Percentiles rank a stretch among this genome's conserved stretches.
Conservation (phyloP, 2,888 invertebrate genomes). For the Empis stercorea region DNA sequence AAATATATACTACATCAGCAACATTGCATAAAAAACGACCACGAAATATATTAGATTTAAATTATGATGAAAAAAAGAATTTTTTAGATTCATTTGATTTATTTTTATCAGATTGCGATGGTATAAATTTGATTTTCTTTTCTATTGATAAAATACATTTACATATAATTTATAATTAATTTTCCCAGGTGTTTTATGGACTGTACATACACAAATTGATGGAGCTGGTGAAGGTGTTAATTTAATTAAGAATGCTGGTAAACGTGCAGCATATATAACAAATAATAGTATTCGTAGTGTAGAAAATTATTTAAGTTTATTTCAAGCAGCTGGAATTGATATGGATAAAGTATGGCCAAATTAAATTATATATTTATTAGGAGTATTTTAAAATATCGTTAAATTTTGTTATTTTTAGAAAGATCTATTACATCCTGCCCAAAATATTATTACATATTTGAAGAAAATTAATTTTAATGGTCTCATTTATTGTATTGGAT, state of each 20-base stretch:
- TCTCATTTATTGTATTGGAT: slow-evolving; percentile 36
- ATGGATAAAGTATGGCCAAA: slow-evolving; percentile 17
- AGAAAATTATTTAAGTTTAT: slow-evolving; percentile 20
- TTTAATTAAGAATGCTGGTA: slow-evolving; percentile 32
- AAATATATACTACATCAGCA: no score
- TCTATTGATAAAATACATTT: no score
- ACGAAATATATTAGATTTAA: slow-evolving; percentile 23
- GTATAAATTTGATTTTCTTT: slow-evolving; percentile 20
- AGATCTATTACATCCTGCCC: slow-evolving; percentile 33
- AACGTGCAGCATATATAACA: slow-evolving; percentile 32
- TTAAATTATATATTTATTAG: neutral
- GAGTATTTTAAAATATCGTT: no score
- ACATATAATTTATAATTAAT: neutral
- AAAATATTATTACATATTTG: slow-evolving; percentile 36
- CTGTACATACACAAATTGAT: slow-evolving; percentile 22
- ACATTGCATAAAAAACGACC: slow-evolving; percentile 4
- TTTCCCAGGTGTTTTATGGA: slow-evolving; percentile 38
- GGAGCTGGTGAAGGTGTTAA: slow-evolving; percentile 26
- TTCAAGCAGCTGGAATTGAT: slow-evolving; percentile 21
- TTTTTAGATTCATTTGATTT: slow-evolving; percentile 41
- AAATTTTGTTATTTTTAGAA: no score
- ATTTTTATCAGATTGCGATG: slow-evolving; percentile 48
- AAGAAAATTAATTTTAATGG: slow-evolving; percentile 38
- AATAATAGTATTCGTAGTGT: slow-evolving; percentile 32
- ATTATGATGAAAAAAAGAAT: slow-evolving; percentile 22